Base-by-base conservation (phyloP, 2,113 vertebrate genomes). In the Raja brachyura region DNA sequence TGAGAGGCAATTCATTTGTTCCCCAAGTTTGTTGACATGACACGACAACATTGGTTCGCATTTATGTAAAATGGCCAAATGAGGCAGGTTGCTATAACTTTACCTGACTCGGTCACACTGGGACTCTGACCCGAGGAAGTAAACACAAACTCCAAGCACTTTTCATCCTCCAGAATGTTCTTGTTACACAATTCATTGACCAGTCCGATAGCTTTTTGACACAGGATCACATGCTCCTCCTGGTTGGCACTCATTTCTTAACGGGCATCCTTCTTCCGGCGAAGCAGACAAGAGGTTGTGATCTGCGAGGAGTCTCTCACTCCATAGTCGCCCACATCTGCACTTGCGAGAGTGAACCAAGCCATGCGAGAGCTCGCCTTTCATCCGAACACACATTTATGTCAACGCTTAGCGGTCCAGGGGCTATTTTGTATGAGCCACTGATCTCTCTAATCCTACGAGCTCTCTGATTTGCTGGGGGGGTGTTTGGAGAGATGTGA, bases 71-170 rank as follows among this genome's bases (percentile, higher is more conserved):
- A 8, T 39, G 16, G 0, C 77, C 77, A 39, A 59, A 7, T 61
- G 22, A 61, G 81, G 25, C n/a, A 56, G 2, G 59, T 63, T 31
- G 59, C 61, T 22, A 54, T 7, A 39, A 22, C 94, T 18, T 81
- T 96, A 96, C 96, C 96, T 96, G 95, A 95, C 94, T 96, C 94
- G 9, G 95, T 95, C 94, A 95, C 94, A 0, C 94, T 94, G 93
- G 96, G 95, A 94, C 94, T 95, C 93, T 94, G 95, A 94, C 95
- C 95, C 0, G 96, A 94, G 85, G 95, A 95, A 93, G 95, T 93
- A 83, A 95, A 94, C 74, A 96, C 94, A 93, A 96, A 96, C 2
- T 96, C 95, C 94, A 95, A 94, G 95, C 96, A 96, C 93, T 94
- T 94, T 93, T 95, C 96, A 94, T 94, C 94, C 93, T 96, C 95